Evolutionary conservation across 2,113 vertebrate genomes (phyloP).

Genomic region (Eubucco bourcierii): DNA sequence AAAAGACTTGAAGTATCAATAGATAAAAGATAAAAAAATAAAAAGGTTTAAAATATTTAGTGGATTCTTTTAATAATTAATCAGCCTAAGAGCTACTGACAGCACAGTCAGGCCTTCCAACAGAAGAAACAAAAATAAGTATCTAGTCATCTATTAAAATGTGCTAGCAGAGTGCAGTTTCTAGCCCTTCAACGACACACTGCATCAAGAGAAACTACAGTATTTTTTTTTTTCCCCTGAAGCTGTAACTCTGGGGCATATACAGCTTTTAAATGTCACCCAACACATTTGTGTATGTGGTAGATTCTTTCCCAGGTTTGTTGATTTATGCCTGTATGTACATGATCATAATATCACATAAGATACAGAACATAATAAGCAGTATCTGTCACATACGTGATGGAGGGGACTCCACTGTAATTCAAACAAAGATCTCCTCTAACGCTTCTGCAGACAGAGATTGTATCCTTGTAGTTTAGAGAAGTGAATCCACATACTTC

Average conservation of each 20-base stretch:
- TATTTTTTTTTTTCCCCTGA: not conserved
- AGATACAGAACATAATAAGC: rapidly evolving
- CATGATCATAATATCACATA: not conserved
- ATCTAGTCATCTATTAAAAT: slow-evolving; percentile 12
- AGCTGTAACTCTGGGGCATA: not conserved
- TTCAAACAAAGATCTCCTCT: not conserved
- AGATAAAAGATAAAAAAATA: slow-evolving; percentile 29
- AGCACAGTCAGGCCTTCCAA: slow-evolving; percentile 1
- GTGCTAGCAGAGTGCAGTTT: not conserved
- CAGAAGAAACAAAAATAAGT: slow-evolving; percentile 12
- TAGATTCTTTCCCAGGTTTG: not conserved
- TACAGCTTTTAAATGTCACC: not conserved
- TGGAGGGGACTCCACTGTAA: not conserved
- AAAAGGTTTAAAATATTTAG: slow-evolving; percentile 61
- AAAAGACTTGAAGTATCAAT: not conserved
- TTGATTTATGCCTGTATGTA: not conserved
- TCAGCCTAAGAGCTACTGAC: not conserved
- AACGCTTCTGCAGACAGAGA: not conserved
- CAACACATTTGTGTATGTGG: not conserved
- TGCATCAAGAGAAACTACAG: not conserved
- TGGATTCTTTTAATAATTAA: slow-evolving; percentile 51
- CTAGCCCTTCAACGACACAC: not conserved
- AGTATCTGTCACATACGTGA: not conserved
- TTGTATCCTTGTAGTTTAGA: not conserved
- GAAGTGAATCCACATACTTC: not conserved